Evolutionary conservation across 2,888 invertebrate species (phyloP).

Genomic region (Lasius fuliginosus): DNA sequence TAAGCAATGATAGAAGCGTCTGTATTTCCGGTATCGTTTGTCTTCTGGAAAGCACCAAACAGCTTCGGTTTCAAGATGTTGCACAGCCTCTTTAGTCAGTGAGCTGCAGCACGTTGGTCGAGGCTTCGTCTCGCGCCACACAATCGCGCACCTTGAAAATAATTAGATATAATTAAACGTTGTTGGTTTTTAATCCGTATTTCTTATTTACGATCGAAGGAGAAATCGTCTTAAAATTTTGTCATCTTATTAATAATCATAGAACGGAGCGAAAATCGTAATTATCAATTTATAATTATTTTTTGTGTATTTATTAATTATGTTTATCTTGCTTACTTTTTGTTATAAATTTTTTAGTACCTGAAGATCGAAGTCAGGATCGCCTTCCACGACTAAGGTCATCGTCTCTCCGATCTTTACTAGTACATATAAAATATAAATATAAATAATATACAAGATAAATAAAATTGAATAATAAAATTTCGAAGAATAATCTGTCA

Average conservation of each 20-base stretch:
- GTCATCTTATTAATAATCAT: not conserved
- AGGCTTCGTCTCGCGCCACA: slow-evolving; percentile 91
- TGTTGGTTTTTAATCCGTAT: not conserved
- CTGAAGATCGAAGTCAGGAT: slow-evolving; percentile 92
- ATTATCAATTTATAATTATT: slow-evolving; percentile 3
- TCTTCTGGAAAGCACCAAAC: slow-evolving; percentile 94
- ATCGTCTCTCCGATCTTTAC: slow-evolving; percentile 94
- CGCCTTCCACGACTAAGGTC: slow-evolving; percentile 93
- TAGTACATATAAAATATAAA: slow-evolving; percentile 80
- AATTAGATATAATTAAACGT: not conserved
- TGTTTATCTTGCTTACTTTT: not conserved
- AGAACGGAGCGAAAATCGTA: not conserved
- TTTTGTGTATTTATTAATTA: not conserved
- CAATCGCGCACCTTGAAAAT: slow-evolving; percentile 90
- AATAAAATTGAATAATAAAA: not conserved
- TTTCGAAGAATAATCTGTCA: not conserved
- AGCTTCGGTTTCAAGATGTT: slow-evolving; percentile 92
- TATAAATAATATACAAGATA: not conserved
- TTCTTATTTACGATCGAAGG: not conserved
- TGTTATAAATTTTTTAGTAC: slow-evolving; percentile 63
- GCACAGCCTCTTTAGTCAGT: slow-evolving; percentile 93
- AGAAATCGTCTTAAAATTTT: not conserved
- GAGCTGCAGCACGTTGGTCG: slow-evolving; percentile 89
- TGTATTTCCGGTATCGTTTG: slow-evolving; percentile 91
- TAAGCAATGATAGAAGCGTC: slow-evolving; percentile 92